Evolutionary conservation across 2,888 invertebrate species (phyloP), one percentile per base, ranked within the genome.

Genomic region (Drosophila birchii): DNA sequence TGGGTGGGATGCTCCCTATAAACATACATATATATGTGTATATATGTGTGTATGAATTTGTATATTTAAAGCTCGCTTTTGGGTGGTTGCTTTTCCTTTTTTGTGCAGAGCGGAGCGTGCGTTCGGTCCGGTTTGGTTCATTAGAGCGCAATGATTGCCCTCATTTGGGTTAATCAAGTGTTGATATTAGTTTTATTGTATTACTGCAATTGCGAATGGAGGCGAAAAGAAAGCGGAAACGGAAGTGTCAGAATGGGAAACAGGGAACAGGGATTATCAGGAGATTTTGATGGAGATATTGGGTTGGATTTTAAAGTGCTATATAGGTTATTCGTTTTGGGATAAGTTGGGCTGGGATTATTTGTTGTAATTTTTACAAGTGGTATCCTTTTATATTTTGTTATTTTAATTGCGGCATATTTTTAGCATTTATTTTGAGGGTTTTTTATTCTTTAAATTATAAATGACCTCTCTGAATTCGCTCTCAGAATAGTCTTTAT

Each of bases 71-170:
- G 57, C 49, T 36, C 14, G 53, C 23, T 29, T 58, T 45, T 47
- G 38, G 26, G 32, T 44, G 59, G 38, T 39, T 38, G 47, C 47
- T 32, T 23, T 45, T 44, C 58, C 38, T 23, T 41, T 56, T 44
- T 41, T 6, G 51, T 26, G 41, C 16, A 2, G 47, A 29, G 29
- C 20, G 71, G 76, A 64, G 80, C 81, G 87, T 88, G 84, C 71
- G 84, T 62, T 70, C 54, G 64, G 67, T 79, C 62, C 84, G 79
- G 84, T 86, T 84, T 88, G 89, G 89, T 86, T 88, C 89, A 85
- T 88, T 85, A 88, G 87, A 88, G 88, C 84, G 68, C 84, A 70
- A 84, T 85, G 87, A 85, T 85, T 85, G 84, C 75, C 88, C 85
- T 88, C 85, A 85, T 88, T 85, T 86, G 84, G 75, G 71, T 81